Conservation (phyloP, 2,113 vertebrate species). For the Falco punctatus region DNA sequence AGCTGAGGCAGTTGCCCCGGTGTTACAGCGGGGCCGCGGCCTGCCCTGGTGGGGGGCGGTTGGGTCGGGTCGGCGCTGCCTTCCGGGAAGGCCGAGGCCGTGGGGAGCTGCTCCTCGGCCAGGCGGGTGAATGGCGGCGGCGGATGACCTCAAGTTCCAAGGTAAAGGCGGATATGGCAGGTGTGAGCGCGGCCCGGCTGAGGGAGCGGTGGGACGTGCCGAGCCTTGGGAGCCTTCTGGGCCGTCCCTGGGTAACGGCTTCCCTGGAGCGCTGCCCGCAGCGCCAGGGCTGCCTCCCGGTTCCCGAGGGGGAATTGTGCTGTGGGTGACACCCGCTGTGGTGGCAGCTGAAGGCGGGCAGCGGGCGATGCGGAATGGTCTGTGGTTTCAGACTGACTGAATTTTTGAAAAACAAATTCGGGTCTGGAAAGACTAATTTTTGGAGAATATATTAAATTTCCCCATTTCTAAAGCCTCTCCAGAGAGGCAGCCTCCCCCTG, state of each 20-base stretch:
- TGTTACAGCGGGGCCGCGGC: neutral
- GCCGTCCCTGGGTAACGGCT: neutral
- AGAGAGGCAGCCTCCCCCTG: neutral
- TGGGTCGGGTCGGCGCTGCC: no score
- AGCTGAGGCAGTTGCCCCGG: neutral
- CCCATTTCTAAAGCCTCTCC: accelerated
- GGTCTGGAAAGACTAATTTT: accelerated
- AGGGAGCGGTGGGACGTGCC: accelerated
- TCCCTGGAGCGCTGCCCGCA: neutral
- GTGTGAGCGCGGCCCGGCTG: neutral
- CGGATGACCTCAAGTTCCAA: conserved; percentile 82
- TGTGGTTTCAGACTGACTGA: neutral
- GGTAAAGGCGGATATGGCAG: conserved; percentile 53
- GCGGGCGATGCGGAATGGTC: neutral
- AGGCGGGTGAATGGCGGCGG: conserved; percentile 75
- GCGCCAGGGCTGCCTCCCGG: accelerated
- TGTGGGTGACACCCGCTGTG: no score
- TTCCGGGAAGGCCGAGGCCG: neutral
- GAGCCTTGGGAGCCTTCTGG: neutral
- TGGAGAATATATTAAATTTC: neutral
- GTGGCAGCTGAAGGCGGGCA: neutral
- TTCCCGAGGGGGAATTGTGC: accelerated
- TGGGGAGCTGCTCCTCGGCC: neutral
- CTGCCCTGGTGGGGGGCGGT: no score
- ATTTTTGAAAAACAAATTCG: neutral